These are phyloP conservation scores for Sinocyclocheilus rhinocerous DNA, from an alignment of 2,113 vertebrate species.

Conservation along the genomic window DNA sequence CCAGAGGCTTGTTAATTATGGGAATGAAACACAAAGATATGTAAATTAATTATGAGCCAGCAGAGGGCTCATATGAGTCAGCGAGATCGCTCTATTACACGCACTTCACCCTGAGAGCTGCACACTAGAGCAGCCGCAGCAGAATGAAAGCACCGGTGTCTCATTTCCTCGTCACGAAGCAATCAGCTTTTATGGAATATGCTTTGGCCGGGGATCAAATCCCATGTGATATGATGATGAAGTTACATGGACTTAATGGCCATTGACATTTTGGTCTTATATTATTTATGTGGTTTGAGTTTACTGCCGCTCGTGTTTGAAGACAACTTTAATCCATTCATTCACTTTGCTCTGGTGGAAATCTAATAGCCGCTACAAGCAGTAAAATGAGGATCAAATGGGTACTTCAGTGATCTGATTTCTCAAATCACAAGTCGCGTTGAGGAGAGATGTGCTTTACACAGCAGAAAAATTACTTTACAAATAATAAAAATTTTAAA, in stretches of 20 bases:
- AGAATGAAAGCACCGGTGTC: conserved; percentile 31
- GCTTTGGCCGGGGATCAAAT: neutral
- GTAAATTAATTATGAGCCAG: conserved; percentile 44
- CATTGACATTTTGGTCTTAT: neutral
- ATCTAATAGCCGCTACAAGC: neutral
- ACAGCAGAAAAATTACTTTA: neutral
- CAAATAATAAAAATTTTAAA: neutral
- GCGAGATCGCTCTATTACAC: neutral
- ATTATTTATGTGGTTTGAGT: neutral
- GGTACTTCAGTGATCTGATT: neutral
- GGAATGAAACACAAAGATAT: conserved; percentile 17
- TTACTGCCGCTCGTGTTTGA: neutral
- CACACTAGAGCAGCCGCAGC: neutral
- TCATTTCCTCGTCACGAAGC: neutral
- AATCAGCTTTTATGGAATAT: conserved; percentile 20
- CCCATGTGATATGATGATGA: conserved; percentile 2
- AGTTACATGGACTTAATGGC: conserved; percentile 12
- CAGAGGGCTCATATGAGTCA: conserved; percentile 31
- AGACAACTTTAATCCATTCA: neutral
- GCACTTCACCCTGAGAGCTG: conserved; percentile 19
- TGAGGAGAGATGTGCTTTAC: neutral
- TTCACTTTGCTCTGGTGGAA: neutral
- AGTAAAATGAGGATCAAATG: neutral
- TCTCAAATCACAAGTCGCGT: neutral
- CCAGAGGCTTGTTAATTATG: conserved; percentile 40